Base-by-base conservation (phyloP, 2,797 vertebrate genomes). In the Cichlasoma orientale region DNA sequence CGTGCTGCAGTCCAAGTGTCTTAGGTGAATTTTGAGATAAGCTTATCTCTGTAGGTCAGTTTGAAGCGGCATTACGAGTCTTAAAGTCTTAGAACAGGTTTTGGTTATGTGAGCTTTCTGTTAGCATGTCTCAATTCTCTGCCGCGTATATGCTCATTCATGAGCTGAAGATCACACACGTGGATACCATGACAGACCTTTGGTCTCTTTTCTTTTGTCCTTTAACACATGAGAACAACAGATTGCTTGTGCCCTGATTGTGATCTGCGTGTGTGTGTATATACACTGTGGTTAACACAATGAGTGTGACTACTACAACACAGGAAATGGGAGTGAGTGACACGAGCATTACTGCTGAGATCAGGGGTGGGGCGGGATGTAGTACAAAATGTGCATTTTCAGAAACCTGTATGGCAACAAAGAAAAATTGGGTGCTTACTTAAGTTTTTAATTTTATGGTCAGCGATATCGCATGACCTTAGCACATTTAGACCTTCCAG, bases 291-390 rank as follows among this genome's bases (percentile, higher is more conserved):
- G 75, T 86, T 77, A 82, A 57, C 25, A 77, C 58, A 69, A 25
- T 68, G 18, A 33, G 14, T 75, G 59, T 72, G 73, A 76, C 61
- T 76, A 41, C 81, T 69, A 63, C 72, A 76, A 33, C 18, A 75
- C 66, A 78, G 81, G 84, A 88, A 88, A 68, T 72, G 36, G 68
- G 77, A 87, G 58, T 31, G 25, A 56, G 25, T 77, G 59, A 47
- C 47, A 78, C 19, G 75, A 74, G 75, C 81, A 78, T 50, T 18
- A 63, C 56, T 70, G 27, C 68, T 80, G 68, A 66, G 18, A 77
- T 53, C 31, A 36, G 7, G 66, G 79, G 71, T 84, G 72, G 38
- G 52, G 56, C 31, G 31, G 54, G 38, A 74, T 31, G 57, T 29
- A 41, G 29, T 57, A 58, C 41, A 82, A 63, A n/a, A 31, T 27